phyloP scores from a whole-genome alignment of 2,888 invertebrate genomes.

The Lasioglossum zephyrum region DNA sequence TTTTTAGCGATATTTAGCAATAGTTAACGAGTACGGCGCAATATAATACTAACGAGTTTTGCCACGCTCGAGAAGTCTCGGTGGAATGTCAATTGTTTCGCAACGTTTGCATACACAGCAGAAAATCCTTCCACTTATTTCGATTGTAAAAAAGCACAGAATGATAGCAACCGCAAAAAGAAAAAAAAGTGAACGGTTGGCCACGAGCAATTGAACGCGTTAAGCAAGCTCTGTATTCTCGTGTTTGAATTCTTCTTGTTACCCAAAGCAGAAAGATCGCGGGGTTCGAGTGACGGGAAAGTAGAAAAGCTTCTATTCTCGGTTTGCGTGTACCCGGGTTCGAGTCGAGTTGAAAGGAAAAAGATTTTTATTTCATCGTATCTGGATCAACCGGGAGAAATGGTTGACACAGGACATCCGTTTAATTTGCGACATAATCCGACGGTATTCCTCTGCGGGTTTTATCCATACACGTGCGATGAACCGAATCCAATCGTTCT shows the following conservation, averaged over 20 bases:
- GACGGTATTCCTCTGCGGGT: background rate
- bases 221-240: background rate
- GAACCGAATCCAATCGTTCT: slow-evolving; percentile 33
- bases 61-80: background rate
- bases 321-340: background rate
- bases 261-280: slow-evolving; percentile 30
- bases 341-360: background rate
- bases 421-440: slow-evolving; percentile 31
- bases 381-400: slow-evolving; percentile 14
- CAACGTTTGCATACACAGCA: slow-evolving; percentile 4
- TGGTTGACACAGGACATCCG: slow-evolving; percentile 9
- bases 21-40: slow-evolving; percentile 5
- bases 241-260: slow-evolving; percentile 2
- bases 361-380: background rate
- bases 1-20: background rate
- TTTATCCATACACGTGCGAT: background rate
- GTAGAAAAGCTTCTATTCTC: background rate
- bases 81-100: background rate
- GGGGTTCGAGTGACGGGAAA: background rate
- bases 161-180: background rate
- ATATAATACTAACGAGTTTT: background rate
- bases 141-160: background rate
- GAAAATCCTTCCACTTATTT: slow-evolving; percentile 14
- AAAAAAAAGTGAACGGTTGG: background rate
- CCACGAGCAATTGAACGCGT: background rate